Base-by-base conservation (phyloP, 2,888 invertebrate species). In the Callosobruchus maculatus region DNA sequence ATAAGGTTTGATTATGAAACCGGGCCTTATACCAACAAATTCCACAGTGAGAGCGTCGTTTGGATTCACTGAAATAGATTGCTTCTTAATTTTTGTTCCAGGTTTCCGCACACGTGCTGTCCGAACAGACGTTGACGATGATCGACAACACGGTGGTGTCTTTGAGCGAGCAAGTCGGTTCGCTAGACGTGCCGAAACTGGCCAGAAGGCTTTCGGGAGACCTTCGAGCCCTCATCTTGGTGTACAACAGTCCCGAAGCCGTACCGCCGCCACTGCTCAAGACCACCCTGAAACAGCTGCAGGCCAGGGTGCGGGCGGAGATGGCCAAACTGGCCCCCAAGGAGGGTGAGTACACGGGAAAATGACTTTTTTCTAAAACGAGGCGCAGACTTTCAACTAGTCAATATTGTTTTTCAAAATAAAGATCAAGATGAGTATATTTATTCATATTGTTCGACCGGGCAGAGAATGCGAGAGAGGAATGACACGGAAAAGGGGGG, bases 111-210 rank as follows among this genome's bases (percentile, higher is more conserved):
- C 91, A 91, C 81, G 91, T 91, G 72, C 83, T 91, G 67, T 90
- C 90, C 2, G 90, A 91, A 78, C 90, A 90, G 81, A 91, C 91
- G 0, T 87, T 90, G 77, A 88, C 89, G 67, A 88, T 92, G 80
- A 89, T 92, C 74, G 90, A 91, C 79, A 91, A 89, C 79, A 88
- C 91, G 9, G 90, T 92, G n/a, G 89, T 89, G n/a, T 89, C 91
- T 3, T 85, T 92, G 78, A 88, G 87, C 74, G 88, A 89, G 70
- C 89, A 89, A 83, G 88, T 89, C 2, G 87, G 86, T 49, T 88
- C 89, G 0, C 87, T 89, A 22, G 89, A 90, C 77, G 84, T 90
- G n/a, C 85, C 86, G 75, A 87, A 88, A 70, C 87, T 87, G 76
- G 89, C 90, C 2, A 88, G 87, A 78, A 85, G 89, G 74, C 82